A percentile compares a stretch with the other conserved stretches of the same genome.
Evolutionary conservation across 2,797 vertebrate species (phyloP).

Genomic region (Dermochelys coriacea): DNA sequence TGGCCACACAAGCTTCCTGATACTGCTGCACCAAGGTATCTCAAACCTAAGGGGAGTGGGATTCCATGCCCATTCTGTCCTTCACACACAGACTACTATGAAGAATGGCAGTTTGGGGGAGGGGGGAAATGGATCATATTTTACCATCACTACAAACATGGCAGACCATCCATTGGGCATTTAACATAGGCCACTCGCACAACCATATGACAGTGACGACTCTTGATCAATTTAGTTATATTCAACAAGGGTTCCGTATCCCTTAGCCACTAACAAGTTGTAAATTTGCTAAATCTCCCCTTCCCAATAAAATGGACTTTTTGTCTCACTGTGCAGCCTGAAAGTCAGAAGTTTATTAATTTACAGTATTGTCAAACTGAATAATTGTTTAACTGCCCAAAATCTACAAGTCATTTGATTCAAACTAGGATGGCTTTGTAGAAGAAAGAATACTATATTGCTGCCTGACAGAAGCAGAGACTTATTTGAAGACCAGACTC

Average conservation of each 20-base stretch:
- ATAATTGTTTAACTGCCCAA: not conserved
- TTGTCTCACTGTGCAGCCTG: not conserved
- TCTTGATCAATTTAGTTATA: not conserved
- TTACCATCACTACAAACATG: too few species aligned
- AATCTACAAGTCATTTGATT: not conserved
- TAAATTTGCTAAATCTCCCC: not conserved
- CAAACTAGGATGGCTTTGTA: not conserved
- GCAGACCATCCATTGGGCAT: not conserved
- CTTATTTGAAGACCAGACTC: not conserved
- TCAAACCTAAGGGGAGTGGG: not conserved
- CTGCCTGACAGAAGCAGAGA: not conserved
- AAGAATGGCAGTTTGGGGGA: not conserved
- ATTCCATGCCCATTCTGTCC: not conserved
- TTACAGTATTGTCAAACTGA: not conserved
- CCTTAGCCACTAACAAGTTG: not conserved
- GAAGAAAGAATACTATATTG: accelerated
- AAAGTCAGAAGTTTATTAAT: not conserved
- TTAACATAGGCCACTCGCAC: not conserved
- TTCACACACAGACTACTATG: not conserved
- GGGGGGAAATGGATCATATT: too few species aligned
- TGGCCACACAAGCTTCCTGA: not conserved
- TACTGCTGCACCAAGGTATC: not conserved
- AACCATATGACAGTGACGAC: not conserved
- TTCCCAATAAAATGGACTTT: not conserved
- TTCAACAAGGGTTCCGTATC: not conserved